These are phyloP conservation scores for Scylla paramamosain DNA, from an alignment of 1,140 invertebrate species.

Conservation along the genomic window DNA sequence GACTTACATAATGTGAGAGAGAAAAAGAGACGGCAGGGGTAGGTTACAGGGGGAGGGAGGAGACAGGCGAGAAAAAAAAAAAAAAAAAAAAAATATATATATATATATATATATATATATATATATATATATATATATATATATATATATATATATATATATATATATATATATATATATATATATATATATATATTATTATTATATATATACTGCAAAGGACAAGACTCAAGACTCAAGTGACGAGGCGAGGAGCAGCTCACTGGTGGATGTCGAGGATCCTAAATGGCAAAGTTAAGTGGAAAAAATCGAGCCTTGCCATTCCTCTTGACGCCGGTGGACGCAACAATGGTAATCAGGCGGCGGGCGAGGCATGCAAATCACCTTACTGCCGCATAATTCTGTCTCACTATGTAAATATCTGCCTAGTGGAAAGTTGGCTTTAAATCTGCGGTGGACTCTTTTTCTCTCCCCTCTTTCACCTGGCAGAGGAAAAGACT, in stretches of 20 bases:
- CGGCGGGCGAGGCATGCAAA: slow-evolving; percentile 31
- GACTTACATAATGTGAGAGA: neutral
- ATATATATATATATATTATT: no score
- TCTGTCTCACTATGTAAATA: slow-evolving; percentile 41
- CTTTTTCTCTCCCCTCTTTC: neutral
- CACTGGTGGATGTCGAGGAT: neutral
- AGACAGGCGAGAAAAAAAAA: no score
- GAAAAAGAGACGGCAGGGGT: slow-evolving; percentile 49
- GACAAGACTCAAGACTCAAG: neutral
- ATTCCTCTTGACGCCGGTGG: neutral
- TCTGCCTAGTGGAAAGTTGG: slow-evolving; percentile 9
- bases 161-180: no score
- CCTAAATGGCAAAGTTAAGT: neutral
- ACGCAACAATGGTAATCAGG: neutral
- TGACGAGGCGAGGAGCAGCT: neutral
- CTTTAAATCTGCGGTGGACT: neutral
- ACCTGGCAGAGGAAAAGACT: neutral
- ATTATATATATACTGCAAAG: no score
- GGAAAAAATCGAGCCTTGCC: slow-evolving; percentile 2
- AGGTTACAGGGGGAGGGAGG: neutral
- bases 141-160: no score
- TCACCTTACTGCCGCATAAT: slow-evolving; percentile 32
- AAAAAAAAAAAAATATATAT: no score
- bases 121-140: no score
- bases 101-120: no score